Base-by-base conservation (phyloP, 2,888 invertebrate species). In the Melieria picta region DNA sequence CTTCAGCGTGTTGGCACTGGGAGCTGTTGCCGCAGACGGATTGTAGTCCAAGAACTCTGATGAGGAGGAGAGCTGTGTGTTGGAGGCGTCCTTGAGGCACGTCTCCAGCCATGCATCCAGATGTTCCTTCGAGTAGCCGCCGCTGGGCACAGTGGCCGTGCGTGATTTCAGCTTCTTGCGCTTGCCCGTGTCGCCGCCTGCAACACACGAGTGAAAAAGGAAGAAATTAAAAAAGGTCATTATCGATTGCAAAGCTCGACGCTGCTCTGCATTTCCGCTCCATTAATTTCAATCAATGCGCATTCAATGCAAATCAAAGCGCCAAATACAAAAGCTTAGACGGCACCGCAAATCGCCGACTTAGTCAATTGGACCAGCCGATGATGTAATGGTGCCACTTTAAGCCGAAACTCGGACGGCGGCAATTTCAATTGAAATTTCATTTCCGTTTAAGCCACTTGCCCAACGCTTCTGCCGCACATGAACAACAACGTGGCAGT, bases 41-140 rank as follows among this genome's bases (percentile, higher is more conserved):
- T 85, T 85, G 75, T 87, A 85, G 74, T 86, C 86, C 47, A 86
- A 74, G 77, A 86, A 86, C 72, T 86, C 86, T 1, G 86, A 87
- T 45, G 87, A 87, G 46, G 86, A 86, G 45, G 86, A 86, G 46
- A 85, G 64, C 69, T 86, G 86, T 6, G 84, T 80, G 69, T 82
- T 82, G 56, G 84, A 81, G 11, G 83, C 84, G 81, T 87, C 87
- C 73, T 87, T 81, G 60, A 87, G 76, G 64, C 87, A 87, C 66
- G 83, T 87, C 78, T 87, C 87, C 45, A 87, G 79, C 87, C 87
- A 87, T 45, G 84, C 85, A 76, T 87, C 87, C 65, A 87, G 77
- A 75, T 85, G 86, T 76, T 85, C 84, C 80, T 84, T 83, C 71
- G 81, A 80, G 77, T 85, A 85, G 61, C 79, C 76, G n/a, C 74